Evolutionary conservation across 2,797 vertebrate genomes (phyloP).

Genomic region (Molossus alvarezi): DNA sequence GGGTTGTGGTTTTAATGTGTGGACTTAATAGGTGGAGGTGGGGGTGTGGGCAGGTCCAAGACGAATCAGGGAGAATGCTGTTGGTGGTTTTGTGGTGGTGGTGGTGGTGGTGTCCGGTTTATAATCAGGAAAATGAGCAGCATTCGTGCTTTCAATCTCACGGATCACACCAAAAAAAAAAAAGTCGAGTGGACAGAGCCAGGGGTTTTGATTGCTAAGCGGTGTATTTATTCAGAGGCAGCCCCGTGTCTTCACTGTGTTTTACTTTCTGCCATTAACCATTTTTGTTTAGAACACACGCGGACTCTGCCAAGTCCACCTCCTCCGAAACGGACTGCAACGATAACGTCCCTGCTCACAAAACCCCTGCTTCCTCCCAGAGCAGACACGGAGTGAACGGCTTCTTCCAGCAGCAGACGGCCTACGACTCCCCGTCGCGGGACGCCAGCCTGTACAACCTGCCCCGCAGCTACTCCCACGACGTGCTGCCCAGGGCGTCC

Average conservation of each 20-base stretch:
- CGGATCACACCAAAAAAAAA: not conserved
- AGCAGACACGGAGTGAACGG: constrained; percentile 96
- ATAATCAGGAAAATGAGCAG: constrained; percentile 57
- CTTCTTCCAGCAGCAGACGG: constrained; percentile 93
- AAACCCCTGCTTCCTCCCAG: constrained; percentile 92
- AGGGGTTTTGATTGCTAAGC: constrained; percentile 47
- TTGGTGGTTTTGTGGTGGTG: constrained; percentile 65
- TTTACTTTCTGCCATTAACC: constrained; percentile 64
- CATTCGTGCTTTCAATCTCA: constrained; percentile 60
- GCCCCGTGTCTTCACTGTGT: not conserved
- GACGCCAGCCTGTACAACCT: constrained; percentile 96
- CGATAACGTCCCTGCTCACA: constrained; percentile 96
- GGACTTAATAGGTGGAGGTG: not conserved
- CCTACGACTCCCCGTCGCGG: constrained; percentile 94
- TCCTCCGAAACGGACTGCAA: constrained; percentile 99
- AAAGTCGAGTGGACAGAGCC: constrained; percentile 40
- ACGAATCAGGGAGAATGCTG: not conserved
- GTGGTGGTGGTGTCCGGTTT: constrained; percentile 29
- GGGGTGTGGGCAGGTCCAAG: not conserved
- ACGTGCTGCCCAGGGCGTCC: constrained; percentile 94
- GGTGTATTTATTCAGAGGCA: not conserved
- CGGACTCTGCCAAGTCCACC: constrained; percentile 95
- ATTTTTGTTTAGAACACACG: constrained; percentile 23
- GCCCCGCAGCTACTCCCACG: constrained; percentile 98
- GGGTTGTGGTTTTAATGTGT: constrained; percentile 21